Base-by-base conservation (phyloP, 2,888 invertebrate genomes). In the Cotesia congregata region DNA sequence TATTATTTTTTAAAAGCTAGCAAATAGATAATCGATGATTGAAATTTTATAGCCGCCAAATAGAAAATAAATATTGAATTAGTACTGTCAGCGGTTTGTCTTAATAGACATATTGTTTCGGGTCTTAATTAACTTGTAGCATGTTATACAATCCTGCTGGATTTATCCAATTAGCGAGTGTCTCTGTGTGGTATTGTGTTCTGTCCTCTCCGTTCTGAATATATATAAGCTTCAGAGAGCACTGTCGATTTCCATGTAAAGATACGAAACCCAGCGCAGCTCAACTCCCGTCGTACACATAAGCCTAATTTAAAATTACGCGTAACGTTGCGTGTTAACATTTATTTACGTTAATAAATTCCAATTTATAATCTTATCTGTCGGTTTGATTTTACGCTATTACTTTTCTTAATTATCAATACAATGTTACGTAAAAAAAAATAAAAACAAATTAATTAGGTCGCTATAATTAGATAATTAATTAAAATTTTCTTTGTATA, bases 311-410 rank as follows among this genome's bases (percentile, higher is more conserved):
- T 62, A 62, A 7, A 62, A 62, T 62, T 17, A 62, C 17, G 20
- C 62, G 62, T 62, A 62, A 62, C 62, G 62, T 62, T 62, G 20
- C 50, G 50, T 50, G 50, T 50, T 50, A 50, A 12, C 50, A 50
- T 50, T 50, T 50, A 50, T 50, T 50, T 50, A 50, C 12, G 50
- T 50, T 50, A 50, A 50, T 50, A 50, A 50, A 50, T 50, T 50
- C 12, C 12, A 50, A 50, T 50, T 50, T 50, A 50, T 50, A 50
- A 50, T 50, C 50, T 50, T 50, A 62, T 62, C 62, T 17, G 62
- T 62, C 62, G 20, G 20, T 62, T 62, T 15, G 62, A 15, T 62
- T 20, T 50, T 50, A 50, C 12, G 50, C 50, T 12, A 50, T 50
- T 12, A 12, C 9, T 50, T 50, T 50, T 50, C 4, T 50, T 12